phyloP scores from a whole-genome alignment of 2,113 vertebrate species.

The Isichthys henryi region DNA sequence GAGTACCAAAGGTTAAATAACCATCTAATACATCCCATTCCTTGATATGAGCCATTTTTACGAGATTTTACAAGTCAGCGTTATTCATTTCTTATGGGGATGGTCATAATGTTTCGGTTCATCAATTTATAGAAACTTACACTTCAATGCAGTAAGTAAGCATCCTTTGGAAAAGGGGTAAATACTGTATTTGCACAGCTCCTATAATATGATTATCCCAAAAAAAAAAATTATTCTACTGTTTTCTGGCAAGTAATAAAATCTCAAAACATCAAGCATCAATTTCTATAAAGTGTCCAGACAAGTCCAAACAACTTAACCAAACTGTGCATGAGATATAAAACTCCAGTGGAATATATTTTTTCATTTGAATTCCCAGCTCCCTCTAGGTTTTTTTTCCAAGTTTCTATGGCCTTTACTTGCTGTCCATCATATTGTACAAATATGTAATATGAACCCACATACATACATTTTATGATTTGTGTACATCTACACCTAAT shows the following conservation, averaged over 20 bases:
- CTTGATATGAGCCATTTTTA: background rate
- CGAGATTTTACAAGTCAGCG: background rate
- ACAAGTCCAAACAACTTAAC: background rate
- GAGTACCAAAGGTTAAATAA: background rate
- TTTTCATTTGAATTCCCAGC: background rate
- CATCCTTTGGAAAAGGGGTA: background rate
- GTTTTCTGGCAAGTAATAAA: background rate
- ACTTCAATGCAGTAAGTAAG: background rate
- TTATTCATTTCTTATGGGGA: background rate
- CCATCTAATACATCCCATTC: background rate
- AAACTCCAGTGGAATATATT: background rate
- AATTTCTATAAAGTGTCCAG: background rate
- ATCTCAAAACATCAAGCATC: background rate
- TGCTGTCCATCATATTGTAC: background rate
- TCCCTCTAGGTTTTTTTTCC: background rate
- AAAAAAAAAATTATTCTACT: background rate
- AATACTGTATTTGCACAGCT: background rate
- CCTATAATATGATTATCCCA: background rate
- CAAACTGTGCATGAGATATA: background rate
- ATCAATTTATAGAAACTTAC: background rate
- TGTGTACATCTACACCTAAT: background rate
- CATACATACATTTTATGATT: background rate
- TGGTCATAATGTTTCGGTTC: background rate
- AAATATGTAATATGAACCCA: background rate
- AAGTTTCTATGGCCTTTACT: background rate